Evolutionary conservation across 2,888 invertebrate species (phyloP).

Genomic region (Meloe dianella): DNA sequence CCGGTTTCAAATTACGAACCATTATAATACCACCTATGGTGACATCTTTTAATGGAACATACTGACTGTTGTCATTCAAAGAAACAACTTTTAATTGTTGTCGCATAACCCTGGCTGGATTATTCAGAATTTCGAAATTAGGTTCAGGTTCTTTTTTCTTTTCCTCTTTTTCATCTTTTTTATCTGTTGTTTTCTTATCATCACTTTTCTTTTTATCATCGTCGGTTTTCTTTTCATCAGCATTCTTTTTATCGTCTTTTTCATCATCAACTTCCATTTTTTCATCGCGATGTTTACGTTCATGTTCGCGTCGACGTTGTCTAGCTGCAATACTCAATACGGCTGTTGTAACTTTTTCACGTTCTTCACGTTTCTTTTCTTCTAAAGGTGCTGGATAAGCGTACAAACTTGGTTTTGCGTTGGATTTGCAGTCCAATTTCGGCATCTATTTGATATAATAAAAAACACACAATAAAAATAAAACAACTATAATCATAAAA

Average conservation of each 20-base stretch:
- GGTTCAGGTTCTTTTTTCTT: constrained; percentile 89
- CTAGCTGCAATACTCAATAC: constrained; percentile 96
- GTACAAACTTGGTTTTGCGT: constrained; percentile 92
- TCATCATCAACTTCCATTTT: constrained; percentile 84
- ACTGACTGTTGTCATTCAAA: constrained; percentile 81
- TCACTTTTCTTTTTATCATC: constrained; percentile 52
- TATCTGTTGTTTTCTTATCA: constrained; percentile 56
- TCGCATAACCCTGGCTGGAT: constrained; percentile 94
- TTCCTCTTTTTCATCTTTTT: constrained; percentile 63
- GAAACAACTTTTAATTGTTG: constrained; percentile 84
- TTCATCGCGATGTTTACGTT: constrained; percentile 64
- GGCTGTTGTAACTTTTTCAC: constrained; percentile 97
- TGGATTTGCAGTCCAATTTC: constrained; percentile 88
- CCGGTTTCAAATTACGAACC: constrained; percentile 83
- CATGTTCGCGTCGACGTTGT: constrained; percentile 83
- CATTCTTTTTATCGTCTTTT: constrained; percentile 27
- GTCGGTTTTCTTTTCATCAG: constrained; percentile 36
- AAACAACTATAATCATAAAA: neutral
- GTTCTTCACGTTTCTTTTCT: constrained; percentile 97
- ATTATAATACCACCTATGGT: constrained; percentile 96
- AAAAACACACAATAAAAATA: neutral
- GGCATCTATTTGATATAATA: constrained; percentile 73
- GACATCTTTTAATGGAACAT: constrained; percentile 87
- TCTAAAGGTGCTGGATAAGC: constrained; percentile 97
- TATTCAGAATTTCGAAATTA: constrained; percentile 86